Percentiles rank a stretch among this genome's conserved stretches.
Conservation (phyloP, 2,797 vertebrate genomes). For the Enteromius afrohamiltoni region DNA sequence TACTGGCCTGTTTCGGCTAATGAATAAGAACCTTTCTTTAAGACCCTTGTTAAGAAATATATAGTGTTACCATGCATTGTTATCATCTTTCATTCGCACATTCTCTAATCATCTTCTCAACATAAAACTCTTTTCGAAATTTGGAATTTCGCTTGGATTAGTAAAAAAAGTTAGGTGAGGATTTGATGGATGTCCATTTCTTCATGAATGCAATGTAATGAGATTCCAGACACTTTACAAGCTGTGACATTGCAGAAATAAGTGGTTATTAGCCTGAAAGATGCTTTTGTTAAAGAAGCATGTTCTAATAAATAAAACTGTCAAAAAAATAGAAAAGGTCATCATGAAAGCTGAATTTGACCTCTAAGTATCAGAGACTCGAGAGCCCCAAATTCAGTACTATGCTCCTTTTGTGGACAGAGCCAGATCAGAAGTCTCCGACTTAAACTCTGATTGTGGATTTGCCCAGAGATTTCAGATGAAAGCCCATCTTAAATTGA, state of each 20-base stretch:
- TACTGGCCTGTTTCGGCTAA: constrained; percentile 23
- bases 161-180: not conserved
- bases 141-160: not conserved
- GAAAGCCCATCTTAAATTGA: not conserved
- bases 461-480: constrained; percentile 27
- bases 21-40: constrained; percentile 2
- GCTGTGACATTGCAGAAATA: not conserved
- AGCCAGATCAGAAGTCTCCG: constrained; percentile 14
- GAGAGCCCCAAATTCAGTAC: not conserved
- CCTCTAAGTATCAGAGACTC: not conserved
- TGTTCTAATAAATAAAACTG: not conserved
- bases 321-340: not conserved
- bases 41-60: not conserved
- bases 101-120: not conserved
- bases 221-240: not conserved
- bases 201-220: not conserved
- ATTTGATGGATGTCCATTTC: not conserved
- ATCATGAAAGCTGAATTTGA: not conserved
- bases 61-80: not conserved
- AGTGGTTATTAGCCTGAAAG: not conserved
- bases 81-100: not conserved
- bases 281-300: not conserved
- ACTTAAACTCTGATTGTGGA: not conserved
- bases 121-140: not conserved
- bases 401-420: not conserved